Conservation (phyloP, 2,113 vertebrate genomes). For the Pungitius pungitius region DNA sequence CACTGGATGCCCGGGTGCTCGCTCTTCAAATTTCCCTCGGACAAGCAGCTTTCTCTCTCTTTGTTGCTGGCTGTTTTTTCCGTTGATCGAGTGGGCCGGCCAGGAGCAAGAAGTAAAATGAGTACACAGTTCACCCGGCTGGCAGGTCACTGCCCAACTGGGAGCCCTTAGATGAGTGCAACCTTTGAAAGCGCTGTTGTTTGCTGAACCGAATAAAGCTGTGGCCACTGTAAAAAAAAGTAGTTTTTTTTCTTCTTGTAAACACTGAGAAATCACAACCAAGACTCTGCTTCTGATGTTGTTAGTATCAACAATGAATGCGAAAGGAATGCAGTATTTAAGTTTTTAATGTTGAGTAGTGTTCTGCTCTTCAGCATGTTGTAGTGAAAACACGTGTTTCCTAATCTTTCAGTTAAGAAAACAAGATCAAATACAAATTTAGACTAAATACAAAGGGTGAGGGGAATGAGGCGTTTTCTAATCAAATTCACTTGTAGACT, state of each 20-base stretch:
- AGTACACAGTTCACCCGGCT: constrained; percentile 36
- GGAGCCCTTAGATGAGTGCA: constrained; percentile 52
- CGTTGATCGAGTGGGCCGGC: constrained; percentile 5
- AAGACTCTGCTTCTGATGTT: constrained; percentile 32
- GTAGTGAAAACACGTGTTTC: neutral
- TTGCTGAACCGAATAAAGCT: constrained; percentile 53
- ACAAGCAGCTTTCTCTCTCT: constrained; percentile 5
- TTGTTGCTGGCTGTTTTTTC: constrained; percentile 19
- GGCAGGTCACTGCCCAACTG: constrained; percentile 53
- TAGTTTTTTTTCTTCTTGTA: constrained; percentile 37
- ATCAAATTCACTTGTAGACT: constrained; percentile 49
- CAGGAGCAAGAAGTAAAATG: constrained; percentile 48
- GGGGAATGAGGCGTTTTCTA: constrained; percentile 44
- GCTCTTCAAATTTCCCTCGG: constrained; percentile 10
- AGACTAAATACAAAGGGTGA: constrained; percentile 32
- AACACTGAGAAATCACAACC: constrained; percentile 37
- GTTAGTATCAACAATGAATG: constrained; percentile 49
- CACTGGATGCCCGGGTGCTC: neutral
- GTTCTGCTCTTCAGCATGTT: constrained; percentile 17
- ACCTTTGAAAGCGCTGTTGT: constrained; percentile 54
- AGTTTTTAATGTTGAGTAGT: constrained; percentile 27
- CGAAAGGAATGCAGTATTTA: constrained; percentile 19
- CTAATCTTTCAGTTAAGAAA: constrained; percentile 12
- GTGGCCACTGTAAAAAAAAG: constrained; percentile 39
- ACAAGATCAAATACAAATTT: no score